Evolutionary conservation across 2,113 vertebrate species (phyloP), one percentile per base, ranked within the genome.

Genomic region (Cyprichromis sp.): DNA sequence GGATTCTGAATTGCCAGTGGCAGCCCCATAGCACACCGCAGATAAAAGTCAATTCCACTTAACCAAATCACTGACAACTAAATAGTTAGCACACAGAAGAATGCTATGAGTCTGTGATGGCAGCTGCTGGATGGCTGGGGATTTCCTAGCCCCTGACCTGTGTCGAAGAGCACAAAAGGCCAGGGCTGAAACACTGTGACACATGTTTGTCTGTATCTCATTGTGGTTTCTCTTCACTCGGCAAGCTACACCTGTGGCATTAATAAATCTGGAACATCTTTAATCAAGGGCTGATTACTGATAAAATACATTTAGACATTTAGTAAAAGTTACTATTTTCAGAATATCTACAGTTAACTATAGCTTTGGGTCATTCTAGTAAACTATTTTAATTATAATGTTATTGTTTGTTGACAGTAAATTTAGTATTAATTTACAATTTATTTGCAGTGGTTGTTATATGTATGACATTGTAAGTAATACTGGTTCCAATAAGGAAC

Each of bases 11-110:
- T 97, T 80, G 95, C 97, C 97, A 90, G 95, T 98, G 98, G 98
- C 98, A 97, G 96, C 96, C 91, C 89, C 94, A 95, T 93, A 97
- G 97, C 97, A 96, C 95, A 96, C 96, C 94, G 94, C 97, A 96
- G 93, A 99, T 98, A 98, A 98, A 98, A 98, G 97, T 98, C 98
- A 98, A 98, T 98, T 97, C 96, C 97, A 98, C 97, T 99, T 98
- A 98, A 97, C 95, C 95, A 97, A 98, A 98, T 96, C 97, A 96
- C 97, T 97, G 97, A 97, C 97, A 97, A 98, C 97, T 97, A 98
- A 98, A 98, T 98, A 98, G 98, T 98, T 98, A 96, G 92, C 95
- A 96, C 96, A 97, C 95, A 96, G 96, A 97, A 97, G 97, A 96
- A 97, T 97, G 97, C 95, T 88, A 90, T 31, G 89, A 94, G 82